Evolutionary conservation across 2,113 vertebrate species (phyloP).

Genomic region (Paedocypris sp.): DNA sequence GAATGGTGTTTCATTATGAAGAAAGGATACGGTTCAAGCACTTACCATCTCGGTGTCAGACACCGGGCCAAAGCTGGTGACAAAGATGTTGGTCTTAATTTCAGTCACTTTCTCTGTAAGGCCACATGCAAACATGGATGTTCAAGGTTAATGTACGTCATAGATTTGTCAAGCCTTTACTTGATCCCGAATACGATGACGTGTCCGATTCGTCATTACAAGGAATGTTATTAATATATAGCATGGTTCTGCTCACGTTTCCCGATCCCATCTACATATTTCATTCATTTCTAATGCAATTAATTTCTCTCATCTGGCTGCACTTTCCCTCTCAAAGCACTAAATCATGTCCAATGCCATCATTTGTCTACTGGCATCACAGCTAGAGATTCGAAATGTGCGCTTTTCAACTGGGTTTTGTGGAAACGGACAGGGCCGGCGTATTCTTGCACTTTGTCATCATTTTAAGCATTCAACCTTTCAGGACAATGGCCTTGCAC

Average conservation of each 20-base stretch:
- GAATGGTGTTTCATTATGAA: background rate
- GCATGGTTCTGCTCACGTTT: background rate
- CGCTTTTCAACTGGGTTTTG: background rate
- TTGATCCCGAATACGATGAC: too few relatives aligned
- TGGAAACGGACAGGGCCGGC: slow-evolving; percentile 7
- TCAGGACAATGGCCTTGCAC: slow-evolving; percentile 39
- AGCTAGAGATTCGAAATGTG: background rate
- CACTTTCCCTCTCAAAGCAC: slow-evolving; percentile 6
- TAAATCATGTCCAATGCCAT: slow-evolving; percentile 17
- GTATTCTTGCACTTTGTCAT: slow-evolving; percentile 5
- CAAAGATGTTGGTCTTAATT: slow-evolving; percentile 96
- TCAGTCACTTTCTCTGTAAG: slow-evolving; percentile 84
- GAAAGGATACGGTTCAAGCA: background rate
- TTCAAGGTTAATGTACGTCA: background rate
- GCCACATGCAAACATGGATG: background rate
- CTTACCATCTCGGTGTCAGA: slow-evolving; percentile 96
- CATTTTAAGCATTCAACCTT: slow-evolving; percentile 4
- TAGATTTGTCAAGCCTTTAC: too few relatives aligned
- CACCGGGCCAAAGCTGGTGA: slow-evolving; percentile 92
- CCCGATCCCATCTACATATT: background rate
- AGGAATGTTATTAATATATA: too few relatives aligned
- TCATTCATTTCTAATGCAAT: background rate
- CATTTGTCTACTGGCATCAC: slow-evolving; percentile 20
- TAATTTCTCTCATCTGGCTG: background rate
- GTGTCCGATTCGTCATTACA: too few relatives aligned